Conservation (phyloP, 2,797 vertebrate species). For the Squalus acanthias region DNA sequence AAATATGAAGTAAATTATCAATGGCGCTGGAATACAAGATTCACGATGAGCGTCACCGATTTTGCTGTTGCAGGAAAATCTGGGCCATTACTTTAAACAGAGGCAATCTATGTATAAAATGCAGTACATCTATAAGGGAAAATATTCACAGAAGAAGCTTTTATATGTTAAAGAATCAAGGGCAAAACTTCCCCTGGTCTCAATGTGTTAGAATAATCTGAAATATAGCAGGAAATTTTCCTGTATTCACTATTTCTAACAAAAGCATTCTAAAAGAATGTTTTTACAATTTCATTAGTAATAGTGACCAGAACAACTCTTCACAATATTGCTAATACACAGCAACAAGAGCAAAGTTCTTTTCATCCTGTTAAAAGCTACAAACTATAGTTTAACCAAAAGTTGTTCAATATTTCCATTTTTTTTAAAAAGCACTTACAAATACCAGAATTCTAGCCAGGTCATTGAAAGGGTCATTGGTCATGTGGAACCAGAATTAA, state of each 20-base stretch:
- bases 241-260: background rate
- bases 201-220: background rate
- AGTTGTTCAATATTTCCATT: background rate
- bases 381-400: background rate
- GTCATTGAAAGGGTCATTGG: background rate
- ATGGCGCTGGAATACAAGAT: background rate
- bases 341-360: background rate
- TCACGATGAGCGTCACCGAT: background rate
- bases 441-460: background rate
- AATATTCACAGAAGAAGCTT: background rate
- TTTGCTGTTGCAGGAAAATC: background rate
- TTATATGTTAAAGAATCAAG: background rate
- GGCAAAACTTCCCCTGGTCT: background rate
- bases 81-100: background rate
- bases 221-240: background rate
- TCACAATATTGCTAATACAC: background rate
- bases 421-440: background rate
- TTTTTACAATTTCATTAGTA: background rate
- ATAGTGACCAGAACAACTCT: background rate
- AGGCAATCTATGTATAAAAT: background rate
- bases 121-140: background rate
- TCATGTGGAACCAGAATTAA: background rate
- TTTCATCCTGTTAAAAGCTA: background rate
- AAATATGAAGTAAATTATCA: background rate
- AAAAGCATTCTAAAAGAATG: background rate